phyloP scores from a whole-genome alignment of 2,888 invertebrate genomes.

The Acrocyrtus sp. region DNA sequence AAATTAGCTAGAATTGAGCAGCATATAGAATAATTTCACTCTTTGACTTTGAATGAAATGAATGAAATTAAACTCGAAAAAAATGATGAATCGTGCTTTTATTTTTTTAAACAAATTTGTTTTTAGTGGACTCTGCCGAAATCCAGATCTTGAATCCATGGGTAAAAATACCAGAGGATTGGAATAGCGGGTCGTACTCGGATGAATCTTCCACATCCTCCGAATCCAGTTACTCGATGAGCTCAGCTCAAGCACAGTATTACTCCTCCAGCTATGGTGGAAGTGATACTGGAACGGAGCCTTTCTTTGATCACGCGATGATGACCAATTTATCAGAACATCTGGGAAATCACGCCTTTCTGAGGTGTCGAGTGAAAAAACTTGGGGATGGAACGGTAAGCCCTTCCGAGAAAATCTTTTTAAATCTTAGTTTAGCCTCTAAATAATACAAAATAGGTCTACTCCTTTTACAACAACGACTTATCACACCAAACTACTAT shows the following conservation, averaged over 20 bases:
- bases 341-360: conserved; percentile 60
- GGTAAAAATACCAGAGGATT: conserved; percentile 62
- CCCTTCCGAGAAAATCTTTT: not conserved
- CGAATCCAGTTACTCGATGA: conserved; percentile 36
- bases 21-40: not conserved
- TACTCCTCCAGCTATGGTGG: conserved; percentile 40
- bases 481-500: too few species aligned
- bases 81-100: not conserved
- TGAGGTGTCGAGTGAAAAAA: conserved; percentile 61
- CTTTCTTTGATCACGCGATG: conserved; percentile 63
- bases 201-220: conserved; percentile 55
- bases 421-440: too few species aligned
- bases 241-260: conserved; percentile 52
- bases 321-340: conserved; percentile 62
- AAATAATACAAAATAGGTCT: too few species aligned
- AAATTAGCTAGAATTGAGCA: too few species aligned
- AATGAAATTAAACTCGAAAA: not conserved
- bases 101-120: too few species aligned
- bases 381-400: conserved; percentile 61
- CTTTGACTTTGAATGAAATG: not conserved
- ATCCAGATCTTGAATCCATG: conserved; percentile 62
- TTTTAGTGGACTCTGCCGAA: conserved; percentile 59
- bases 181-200: conserved; percentile 54
- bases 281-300: conserved; percentile 49
- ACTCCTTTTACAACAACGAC: too few species aligned